Conservation (phyloP, 1,140 invertebrate species). For the Nephotettix cincticeps region DNA sequence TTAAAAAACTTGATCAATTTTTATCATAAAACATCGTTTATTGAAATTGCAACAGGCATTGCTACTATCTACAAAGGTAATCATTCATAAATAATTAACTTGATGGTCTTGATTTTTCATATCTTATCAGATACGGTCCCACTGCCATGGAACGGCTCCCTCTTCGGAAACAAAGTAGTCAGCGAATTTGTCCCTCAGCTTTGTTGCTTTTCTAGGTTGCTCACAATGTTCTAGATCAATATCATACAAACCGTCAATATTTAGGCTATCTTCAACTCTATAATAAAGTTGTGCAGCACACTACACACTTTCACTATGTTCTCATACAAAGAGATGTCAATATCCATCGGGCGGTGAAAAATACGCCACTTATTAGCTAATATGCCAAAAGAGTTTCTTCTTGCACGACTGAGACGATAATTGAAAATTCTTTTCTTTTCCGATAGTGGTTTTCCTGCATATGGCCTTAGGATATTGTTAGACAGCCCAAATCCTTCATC, state of each 20-base stretch:
- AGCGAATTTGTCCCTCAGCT: background rate
- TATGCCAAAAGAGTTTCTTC: constrained; percentile 47
- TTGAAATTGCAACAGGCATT: no score
- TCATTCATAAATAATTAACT: no score
- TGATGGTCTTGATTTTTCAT: no score
- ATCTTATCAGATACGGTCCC: background rate
- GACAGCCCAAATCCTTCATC: constrained; percentile 49
- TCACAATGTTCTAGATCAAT: background rate
- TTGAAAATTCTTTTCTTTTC: constrained; percentile 46
- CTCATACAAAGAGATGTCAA: constrained; percentile 32
- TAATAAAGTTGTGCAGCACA: constrained; percentile 35
- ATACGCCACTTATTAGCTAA: constrained; percentile 35
- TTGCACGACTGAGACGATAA: constrained; percentile 41
- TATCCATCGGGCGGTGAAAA: constrained; percentile 37
- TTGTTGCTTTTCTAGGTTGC: background rate
- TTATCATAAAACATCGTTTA: no score
- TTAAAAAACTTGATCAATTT: no score
- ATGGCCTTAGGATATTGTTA: constrained; percentile 42
- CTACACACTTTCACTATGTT: constrained; percentile 38
- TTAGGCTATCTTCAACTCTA: background rate
- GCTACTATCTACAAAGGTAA: no score
- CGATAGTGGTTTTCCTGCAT: constrained; percentile 27
- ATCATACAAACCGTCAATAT: background rate
- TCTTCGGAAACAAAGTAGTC: background rate
- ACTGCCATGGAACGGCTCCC: background rate